phyloP scores from a whole-genome alignment of 2,797 vertebrate genomes.

The Phataginus tricuspis region DNA sequence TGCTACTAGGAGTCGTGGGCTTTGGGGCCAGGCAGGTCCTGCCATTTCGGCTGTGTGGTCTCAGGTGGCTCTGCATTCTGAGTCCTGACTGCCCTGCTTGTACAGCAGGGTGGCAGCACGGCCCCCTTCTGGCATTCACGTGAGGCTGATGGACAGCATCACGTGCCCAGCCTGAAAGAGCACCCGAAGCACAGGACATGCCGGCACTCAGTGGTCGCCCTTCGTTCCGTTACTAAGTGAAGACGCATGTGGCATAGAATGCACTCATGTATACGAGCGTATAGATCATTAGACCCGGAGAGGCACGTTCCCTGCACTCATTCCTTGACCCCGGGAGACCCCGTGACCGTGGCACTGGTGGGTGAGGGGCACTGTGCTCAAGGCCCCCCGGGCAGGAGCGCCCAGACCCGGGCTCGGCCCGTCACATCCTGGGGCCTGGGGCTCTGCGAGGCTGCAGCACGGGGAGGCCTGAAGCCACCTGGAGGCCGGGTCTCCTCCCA shows the following conservation, averaged over 20 bases:
- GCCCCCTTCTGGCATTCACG: fast-evolving
- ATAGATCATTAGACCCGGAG: fast-evolving
- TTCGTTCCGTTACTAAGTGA: too few species aligned
- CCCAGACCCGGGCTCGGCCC: not conserved
- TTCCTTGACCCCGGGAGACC: too few species aligned
- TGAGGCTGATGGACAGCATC: not conserved
- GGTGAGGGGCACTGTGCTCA: not conserved
- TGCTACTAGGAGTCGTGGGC: not conserved
- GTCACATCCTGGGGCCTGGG: not conserved
- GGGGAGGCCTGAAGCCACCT: not conserved
- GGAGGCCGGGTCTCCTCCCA: not conserved
- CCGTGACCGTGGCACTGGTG: fast-evolving
- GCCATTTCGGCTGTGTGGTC: not conserved
- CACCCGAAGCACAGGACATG: not conserved
- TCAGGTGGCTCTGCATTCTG: not conserved
- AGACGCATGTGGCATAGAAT: fast-evolving
- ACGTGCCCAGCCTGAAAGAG: fast-evolving
- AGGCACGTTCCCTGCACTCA: fast-evolving
- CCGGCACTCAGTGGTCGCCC: fast-evolving
- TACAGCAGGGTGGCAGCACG: too few species aligned
- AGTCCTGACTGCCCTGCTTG: not conserved
- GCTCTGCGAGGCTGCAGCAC: not conserved
- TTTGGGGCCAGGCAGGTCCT: not conserved
- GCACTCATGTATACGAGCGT: fast-evolving
- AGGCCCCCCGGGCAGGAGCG: not conserved